These are phyloP conservation scores for Scelioninae gen. 1 DNA, from an alignment of 2,888 invertebrate species.

Conservation along the genomic window DNA sequence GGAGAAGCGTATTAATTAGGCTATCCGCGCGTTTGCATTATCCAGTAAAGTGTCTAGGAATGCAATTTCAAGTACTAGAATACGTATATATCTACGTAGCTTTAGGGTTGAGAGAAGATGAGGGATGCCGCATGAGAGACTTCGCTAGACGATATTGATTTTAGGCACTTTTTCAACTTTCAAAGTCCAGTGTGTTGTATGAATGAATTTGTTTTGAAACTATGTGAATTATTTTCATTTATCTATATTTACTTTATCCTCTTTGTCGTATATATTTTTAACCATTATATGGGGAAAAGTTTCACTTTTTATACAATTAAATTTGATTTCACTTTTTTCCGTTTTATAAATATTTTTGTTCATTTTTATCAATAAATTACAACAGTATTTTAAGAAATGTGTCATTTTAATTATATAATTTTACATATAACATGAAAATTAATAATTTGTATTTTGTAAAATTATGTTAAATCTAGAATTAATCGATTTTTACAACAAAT, in stretches of 20 bases:
- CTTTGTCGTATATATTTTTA: neutral
- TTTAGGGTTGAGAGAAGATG: constrained; percentile 31
- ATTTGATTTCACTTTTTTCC: too few species aligned
- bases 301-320: too few species aligned
- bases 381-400: too few species aligned
- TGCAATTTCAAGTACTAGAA: constrained; percentile 35
- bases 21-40: constrained; percentile 45
- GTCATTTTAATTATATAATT: too few species aligned
- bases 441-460: too few species aligned
- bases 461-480: too few species aligned
- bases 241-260: neutral
- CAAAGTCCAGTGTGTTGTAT: constrained; percentile 8
- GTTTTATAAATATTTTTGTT: too few species aligned
- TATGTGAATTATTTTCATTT: neutral
- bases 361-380: too few species aligned
- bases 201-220: constrained; percentile 14
- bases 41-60: constrained; percentile 41
- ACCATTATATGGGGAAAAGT: too few species aligned
- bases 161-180: constrained; percentile 55
- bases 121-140: constrained; percentile 37
- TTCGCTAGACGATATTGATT: constrained; percentile 59
- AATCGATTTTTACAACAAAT: too few species aligned
- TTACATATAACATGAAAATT: too few species aligned
- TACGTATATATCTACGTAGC: constrained; percentile 4
- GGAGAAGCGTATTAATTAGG: constrained; percentile 53